Evolutionary conservation across 2,888 invertebrate species (phyloP).

Genomic region (Oxytorus armatus): DNA sequence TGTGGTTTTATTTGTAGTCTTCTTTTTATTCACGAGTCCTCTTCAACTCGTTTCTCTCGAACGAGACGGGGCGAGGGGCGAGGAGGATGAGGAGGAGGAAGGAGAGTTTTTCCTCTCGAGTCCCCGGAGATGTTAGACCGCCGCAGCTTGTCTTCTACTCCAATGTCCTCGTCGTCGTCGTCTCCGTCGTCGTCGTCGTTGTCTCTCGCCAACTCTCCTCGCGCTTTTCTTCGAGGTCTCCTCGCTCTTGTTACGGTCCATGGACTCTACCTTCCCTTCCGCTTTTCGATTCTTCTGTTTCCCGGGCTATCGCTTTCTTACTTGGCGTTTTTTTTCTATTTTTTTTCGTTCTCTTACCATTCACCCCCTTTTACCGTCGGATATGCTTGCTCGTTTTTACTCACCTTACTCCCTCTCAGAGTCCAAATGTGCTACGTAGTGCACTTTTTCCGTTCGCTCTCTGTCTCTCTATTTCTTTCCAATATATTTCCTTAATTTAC

Average conservation of each 20-base stretch:
- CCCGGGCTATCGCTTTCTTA: slow-evolving; percentile 27
- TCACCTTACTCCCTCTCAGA: slow-evolving; percentile 7
- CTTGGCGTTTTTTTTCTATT: background rate
- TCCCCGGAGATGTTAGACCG: slow-evolving; percentile 59
- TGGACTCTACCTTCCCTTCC: slow-evolving; percentile 59
- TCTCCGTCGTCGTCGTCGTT: no score
- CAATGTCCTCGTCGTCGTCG: slow-evolving; percentile 6
- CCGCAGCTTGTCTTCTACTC: slow-evolving; percentile 25
- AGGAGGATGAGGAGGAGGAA: no score
- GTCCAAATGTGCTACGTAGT: slow-evolving; percentile 17
- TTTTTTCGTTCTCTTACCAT: background rate
- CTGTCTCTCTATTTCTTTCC: slow-evolving; percentile 6
- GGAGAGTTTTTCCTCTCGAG: slow-evolving; percentile 53
- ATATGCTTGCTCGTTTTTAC: slow-evolving; percentile 15
- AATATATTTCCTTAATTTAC: slow-evolving; percentile 2
- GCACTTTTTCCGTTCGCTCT: slow-evolving; percentile 35
- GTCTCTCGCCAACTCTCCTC: slow-evolving; percentile 26
- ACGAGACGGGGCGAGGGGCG: no score
- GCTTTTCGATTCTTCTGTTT: slow-evolving; percentile 62
- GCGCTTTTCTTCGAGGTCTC: slow-evolving; percentile 36
- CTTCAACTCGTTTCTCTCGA: slow-evolving; percentile 44
- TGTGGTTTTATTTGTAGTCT: slow-evolving; percentile 43
- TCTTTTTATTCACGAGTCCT: slow-evolving; percentile 15
- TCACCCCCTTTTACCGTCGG: slow-evolving; percentile 36
- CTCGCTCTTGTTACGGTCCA: slow-evolving; percentile 63